Evolutionary conservation across 2,888 invertebrate species (phyloP), one percentile per base, ranked within the genome.

Genomic region (Caenorhabditis japonica): DNA sequence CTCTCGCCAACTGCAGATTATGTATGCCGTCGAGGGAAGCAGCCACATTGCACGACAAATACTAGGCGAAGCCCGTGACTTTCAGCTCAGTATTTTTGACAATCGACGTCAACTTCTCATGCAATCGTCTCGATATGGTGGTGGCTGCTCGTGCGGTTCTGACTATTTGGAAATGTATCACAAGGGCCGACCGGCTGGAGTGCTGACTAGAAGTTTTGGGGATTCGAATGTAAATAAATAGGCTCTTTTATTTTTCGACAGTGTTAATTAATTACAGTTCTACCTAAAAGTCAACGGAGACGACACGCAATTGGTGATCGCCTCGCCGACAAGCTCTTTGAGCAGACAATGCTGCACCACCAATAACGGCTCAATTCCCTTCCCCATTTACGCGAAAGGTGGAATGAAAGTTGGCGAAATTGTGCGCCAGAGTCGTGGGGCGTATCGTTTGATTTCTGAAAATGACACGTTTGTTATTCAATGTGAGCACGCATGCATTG

Each of bases 381-480:
- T 64, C 25, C 64, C 53, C 10, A 34, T 64, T 4, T 56, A 17
- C 23, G n/a, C 56, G 2, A 46, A 49, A 17, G 64, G 64, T 21
- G 64, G 64, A 8, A n/a, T 15, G 2, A 38, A 41, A 39, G 55
- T 64, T 36, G 64, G 55, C 8, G 64, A 64, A 17, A 64, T 64
- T 10, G 55, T 64, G 4, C 64, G 64, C 13, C 17, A 47, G 21
- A 39, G 56, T 49, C 64, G 47, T 2, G 64, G 64, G 7, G 41
- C 23, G 10, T 36, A 41, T 21, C 47, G 47, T n/a, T 49, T 53
- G 39, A 36, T 55, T 12, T 53, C 53, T 39, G 55, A 64, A 30
- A 55, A 55, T 21, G 64, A 64, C 25, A 64, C 64, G 0, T 64
- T 30, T 23, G 56, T 64, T 55, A 39, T 64, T 8, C 64, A 64